Conservation (phyloP, 2,888 invertebrate species). For the Hylaea fasciaria region DNA sequence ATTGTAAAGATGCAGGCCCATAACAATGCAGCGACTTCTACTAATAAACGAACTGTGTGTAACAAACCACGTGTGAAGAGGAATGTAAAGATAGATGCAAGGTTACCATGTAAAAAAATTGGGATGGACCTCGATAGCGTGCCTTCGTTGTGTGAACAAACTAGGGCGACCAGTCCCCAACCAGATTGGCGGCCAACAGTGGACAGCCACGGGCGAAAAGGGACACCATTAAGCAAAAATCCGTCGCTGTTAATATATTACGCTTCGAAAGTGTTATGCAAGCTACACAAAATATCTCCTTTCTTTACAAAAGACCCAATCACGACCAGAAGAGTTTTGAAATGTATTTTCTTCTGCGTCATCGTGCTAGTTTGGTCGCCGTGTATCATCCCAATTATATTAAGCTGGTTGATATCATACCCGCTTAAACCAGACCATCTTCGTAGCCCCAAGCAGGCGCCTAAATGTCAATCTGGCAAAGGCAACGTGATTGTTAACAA, state of each 20-base stretch:
- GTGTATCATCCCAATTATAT: conserved; percentile 1
- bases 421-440: conserved; percentile 3
- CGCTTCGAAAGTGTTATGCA: not conserved
- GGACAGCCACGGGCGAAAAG: not conserved
- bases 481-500: not conserved
- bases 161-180: not conserved
- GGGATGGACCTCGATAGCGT: not conserved
- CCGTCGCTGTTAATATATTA: not conserved
- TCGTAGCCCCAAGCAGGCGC: not conserved
- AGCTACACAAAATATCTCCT: not conserved
- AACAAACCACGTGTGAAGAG: not conserved
- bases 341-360: conserved; percentile 10
- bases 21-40: not conserved
- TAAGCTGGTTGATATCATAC: conserved; percentile 6
- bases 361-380: conserved; percentile 6
- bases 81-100: too few species aligned
- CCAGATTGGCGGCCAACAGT: not conserved
- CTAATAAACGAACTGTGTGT: not conserved
- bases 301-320: not conserved
- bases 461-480: not conserved
- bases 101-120: not conserved
- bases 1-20: not conserved
- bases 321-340: not conserved
- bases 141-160: not conserved
- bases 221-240: not conserved